Conservation (phyloP, 2,113 vertebrate genomes). For the Sander lucioperca region DNA sequence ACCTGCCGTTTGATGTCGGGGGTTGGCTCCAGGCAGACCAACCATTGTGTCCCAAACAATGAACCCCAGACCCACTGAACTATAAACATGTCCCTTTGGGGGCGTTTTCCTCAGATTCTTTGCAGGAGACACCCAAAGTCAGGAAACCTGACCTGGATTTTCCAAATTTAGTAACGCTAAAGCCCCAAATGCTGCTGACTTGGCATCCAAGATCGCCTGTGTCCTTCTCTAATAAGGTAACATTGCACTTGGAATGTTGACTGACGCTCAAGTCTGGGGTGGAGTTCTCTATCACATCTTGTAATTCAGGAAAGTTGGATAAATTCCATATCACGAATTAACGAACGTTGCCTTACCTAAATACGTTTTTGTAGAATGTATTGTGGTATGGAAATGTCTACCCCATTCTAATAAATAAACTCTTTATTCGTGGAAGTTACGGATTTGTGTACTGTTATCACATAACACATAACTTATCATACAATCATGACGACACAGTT, state of each 20-base stretch:
- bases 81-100: slow-evolving; percentile 85
- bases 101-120: slow-evolving; percentile 82
- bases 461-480: not conserved
- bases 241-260: slow-evolving; percentile 57
- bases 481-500: not conserved
- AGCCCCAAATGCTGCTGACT: slow-evolving; percentile 76
- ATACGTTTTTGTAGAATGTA: not conserved
- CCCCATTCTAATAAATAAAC: not conserved
- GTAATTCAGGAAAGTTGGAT: slow-evolving; percentile 29
- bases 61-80: slow-evolving; percentile 85
- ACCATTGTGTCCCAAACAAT: slow-evolving; percentile 89
- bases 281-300: slow-evolving; percentile 12
- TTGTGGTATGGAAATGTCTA: not conserved
- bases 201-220: slow-evolving; percentile 63
- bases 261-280: slow-evolving; percentile 19
- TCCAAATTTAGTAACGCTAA: slow-evolving; percentile 80
- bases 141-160: slow-evolving; percentile 83
- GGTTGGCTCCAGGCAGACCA: slow-evolving; percentile 87
- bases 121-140: slow-evolving; percentile 85
- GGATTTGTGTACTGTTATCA: not conserved
- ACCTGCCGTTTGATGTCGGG: slow-evolving; percentile 82
- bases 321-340: not conserved
- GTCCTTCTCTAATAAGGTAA: slow-evolving; percentile 43
- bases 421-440: not conserved
- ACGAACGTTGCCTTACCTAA: not conserved